A percentile compares a stretch with the other conserved stretches of the same genome.
Evolutionary conservation across 1,140 invertebrate genomes (phyloP).

Genomic region (Adoxophyes honmai): DNA sequence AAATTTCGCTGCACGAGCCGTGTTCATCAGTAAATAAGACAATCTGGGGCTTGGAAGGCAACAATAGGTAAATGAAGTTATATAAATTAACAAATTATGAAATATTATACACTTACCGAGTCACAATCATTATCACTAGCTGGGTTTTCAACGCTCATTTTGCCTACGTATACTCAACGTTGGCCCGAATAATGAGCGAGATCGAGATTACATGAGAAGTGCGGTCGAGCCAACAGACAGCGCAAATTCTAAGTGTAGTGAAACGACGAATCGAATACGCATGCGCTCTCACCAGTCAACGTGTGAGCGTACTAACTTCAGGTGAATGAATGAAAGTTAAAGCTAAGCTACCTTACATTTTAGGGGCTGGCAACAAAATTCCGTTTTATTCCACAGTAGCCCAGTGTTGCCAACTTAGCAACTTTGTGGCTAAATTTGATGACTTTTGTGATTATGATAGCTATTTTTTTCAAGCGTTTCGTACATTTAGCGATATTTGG

Average conservation of each 20-base stretch:
- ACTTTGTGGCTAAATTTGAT: too few species aligned
- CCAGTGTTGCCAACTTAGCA: too few species aligned
- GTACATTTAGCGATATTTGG: too few species aligned
- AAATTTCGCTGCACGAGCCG: conserved; percentile 80
- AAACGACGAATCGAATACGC: conserved; percentile 62
- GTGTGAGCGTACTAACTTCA: conserved; percentile 42
- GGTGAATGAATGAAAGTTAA: conserved; percentile 23
- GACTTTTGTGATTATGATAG: too few species aligned
- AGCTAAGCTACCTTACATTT: too few species aligned
- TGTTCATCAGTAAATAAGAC: conserved; percentile 55
- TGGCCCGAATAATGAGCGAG: conserved; percentile 35
- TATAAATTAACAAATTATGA: conserved; percentile 31
- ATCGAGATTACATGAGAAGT: conserved; percentile 69
- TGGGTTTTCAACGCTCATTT: conserved; percentile 76
- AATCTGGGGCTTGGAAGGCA: conserved; percentile 18
- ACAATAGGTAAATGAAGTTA: conserved; percentile 31
- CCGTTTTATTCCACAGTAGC: neutral
- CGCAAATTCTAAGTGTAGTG: conserved; percentile 62
- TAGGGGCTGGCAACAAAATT: neutral
- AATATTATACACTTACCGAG: conserved; percentile 62
- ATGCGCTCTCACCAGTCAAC: conserved; percentile 40
- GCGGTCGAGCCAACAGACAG: conserved; percentile 45
- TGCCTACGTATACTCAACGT: conserved; percentile 68
- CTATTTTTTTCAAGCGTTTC: too few species aligned
- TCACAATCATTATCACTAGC: conserved; percentile 69